A percentile compares a stretch with the other conserved stretches of the same genome.
Evolutionary conservation across 2,888 invertebrate genomes (phyloP).

Genomic region (Trachelus troglodyta): DNA sequence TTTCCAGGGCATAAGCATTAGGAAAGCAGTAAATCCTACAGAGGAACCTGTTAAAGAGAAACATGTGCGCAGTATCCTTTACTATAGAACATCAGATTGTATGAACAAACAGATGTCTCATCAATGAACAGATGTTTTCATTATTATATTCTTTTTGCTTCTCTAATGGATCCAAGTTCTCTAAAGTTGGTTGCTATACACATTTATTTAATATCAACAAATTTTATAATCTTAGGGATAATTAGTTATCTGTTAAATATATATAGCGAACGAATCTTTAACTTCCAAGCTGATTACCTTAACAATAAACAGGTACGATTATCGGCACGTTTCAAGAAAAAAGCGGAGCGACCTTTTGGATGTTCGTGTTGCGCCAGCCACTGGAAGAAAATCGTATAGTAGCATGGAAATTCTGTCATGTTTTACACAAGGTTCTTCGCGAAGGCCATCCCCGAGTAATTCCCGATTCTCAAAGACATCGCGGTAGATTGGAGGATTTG

Average conservation of each 20-base stretch:
- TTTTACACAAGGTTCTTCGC: constrained; percentile 93
- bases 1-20: constrained; percentile 84
- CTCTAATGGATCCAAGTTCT: not conserved
- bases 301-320: constrained; percentile 75
- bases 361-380: constrained; percentile 76
- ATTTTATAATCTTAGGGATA: no score
- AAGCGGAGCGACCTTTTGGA: constrained; percentile 94
- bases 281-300: constrained; percentile 12
- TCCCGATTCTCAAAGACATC: constrained; percentile 85
- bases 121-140: not conserved
- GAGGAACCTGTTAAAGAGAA: constrained; percentile 98
- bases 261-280: no score
- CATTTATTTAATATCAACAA: no score
- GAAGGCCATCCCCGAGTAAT: constrained; percentile 94
- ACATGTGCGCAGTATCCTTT: constrained; percentile 87
- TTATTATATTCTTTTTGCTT: not conserved
- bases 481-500: constrained; percentile 83
- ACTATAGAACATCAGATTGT: constrained; percentile 1
- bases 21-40: constrained; percentile 91
- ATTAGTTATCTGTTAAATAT: no score
- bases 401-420: constrained; percentile 99
- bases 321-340: constrained; percentile 95
- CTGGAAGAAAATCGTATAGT: constrained; percentile 94
- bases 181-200: no score
- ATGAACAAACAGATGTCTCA: no score